phyloP scores from a whole-genome alignment of 2,113 vertebrate species.

The Orthonyx spaldingii region DNA sequence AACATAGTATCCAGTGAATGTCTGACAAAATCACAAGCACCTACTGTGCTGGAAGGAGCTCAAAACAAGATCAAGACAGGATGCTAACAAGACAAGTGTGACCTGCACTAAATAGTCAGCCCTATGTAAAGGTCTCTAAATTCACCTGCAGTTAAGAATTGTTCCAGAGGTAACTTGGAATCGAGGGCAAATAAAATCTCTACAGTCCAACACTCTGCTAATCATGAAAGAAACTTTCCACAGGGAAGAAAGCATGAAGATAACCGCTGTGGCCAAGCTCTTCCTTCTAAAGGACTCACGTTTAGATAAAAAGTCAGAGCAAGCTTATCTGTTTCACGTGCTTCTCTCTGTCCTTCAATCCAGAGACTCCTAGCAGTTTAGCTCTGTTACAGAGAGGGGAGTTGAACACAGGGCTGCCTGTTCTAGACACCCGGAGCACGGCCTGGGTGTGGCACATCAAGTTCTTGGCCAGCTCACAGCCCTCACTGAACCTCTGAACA shows the following conservation, averaged over 20 bases:
- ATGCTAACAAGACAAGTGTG: background rate
- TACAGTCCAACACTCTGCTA: background rate
- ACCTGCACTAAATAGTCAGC: too few species aligned
- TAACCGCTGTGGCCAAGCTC: background rate
- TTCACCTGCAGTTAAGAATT: background rate
- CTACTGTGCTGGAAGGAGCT: constrained; percentile 8
- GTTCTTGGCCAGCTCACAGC: constrained; percentile 19
- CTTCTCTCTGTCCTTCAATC: background rate
- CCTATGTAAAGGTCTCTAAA: background rate
- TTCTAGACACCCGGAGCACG: background rate
- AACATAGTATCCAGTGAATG: background rate
- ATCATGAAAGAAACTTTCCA: background rate
- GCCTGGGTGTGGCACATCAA: constrained; percentile 17
- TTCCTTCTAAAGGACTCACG: background rate
- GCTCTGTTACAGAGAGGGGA: background rate
- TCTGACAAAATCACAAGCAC: background rate
- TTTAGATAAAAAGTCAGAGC: background rate
- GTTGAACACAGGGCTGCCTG: background rate
- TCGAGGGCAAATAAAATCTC: background rate
- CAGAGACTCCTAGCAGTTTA: background rate
- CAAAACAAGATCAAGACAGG: constrained; percentile 1
- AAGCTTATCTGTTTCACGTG: background rate
- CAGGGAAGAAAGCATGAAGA: background rate
- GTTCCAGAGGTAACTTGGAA: background rate
- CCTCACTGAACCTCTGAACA: constrained; percentile 32